Base-by-base conservation (phyloP, 2,113 vertebrate genomes). In the Gadus macrocephalus region DNA sequence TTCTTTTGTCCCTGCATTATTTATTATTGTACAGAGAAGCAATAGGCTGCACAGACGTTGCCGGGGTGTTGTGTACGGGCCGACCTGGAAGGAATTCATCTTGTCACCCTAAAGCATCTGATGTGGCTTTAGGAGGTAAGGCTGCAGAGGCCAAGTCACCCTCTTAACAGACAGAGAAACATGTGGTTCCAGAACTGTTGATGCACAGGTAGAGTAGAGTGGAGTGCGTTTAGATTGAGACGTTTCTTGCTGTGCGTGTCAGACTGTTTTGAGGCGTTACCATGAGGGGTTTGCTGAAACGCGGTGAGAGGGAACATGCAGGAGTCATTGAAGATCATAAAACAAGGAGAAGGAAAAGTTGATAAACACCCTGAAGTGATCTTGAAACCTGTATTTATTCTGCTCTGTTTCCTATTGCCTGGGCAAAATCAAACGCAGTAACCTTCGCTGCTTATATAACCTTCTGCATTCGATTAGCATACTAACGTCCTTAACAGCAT, bases 401-500 rank as follows among this genome's bases (percentile, higher is more conserved):
- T 77, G 72, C 79, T 83, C 85, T 78, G 74, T 80, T 88, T 87
- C 82, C 85, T 88, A 80, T 89, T 88, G 87, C 69, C 74, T 68
- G 80, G 83, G 63, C 71, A 72, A 81, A 66, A 71, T 82, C 85
- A 87, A 88, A 84, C 19, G 68, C 62, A 88, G 84, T 88, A 87
- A 89, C 86, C 88, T 90, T 90, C 75, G 6, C 77, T 78, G 77
- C 81, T 92, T 91, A 86, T 85, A 85, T 86, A 90, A 90, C 81
- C 86, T 86, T 87, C 87, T 88, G 89, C 86, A 89, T 88, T 89
- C 80, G 81, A 90, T 91, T 89, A 89, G 81, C 85, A 87, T 87
- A 89, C 86, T 88, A 84, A 88, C 78, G 73, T 86, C 81, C 83
- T 81, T 86, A 91, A 87, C 89, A 90, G 87, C 88, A 86, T 90